These are phyloP conservation scores for Merodon equestris DNA, from an alignment of 2,888 invertebrate genomes.

Conservation along the genomic window DNA sequence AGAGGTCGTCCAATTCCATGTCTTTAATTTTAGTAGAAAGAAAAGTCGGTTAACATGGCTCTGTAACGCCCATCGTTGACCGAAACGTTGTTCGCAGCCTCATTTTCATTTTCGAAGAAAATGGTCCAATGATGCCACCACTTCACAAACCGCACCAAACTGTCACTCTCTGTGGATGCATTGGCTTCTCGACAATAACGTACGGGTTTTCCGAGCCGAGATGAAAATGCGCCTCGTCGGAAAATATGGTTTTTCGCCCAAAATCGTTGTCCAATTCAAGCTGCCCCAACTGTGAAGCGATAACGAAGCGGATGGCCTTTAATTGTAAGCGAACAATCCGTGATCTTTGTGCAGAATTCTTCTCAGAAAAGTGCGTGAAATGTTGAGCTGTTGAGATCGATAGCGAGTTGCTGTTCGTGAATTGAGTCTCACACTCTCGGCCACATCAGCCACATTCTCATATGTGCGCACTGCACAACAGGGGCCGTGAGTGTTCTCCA, in stretches of 20 bases:
- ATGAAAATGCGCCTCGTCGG: not conserved
- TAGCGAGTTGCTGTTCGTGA: too few species aligned
- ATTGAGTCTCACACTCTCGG: too few species aligned
- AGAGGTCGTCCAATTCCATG: not conserved
- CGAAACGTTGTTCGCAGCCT: slow-evolving; percentile 9
- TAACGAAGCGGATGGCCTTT: slow-evolving; percentile 1
- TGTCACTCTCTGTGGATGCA: too few species aligned
- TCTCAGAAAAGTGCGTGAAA: too few species aligned
- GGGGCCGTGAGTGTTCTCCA: too few species aligned
- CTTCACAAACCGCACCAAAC: slow-evolving; percentile 2
- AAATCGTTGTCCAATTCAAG: slow-evolving; percentile 1
- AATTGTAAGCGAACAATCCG: not conserved
- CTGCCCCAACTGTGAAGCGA: not conserved
- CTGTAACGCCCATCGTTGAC: slow-evolving; percentile 5
- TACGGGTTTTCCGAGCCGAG: not conserved
- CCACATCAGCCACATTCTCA: too few species aligned
- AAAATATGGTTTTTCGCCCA: not conserved
- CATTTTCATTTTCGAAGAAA: not conserved
- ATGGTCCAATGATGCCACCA: slow-evolving; percentile 6
- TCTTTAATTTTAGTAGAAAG: not conserved
- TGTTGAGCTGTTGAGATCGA: too few species aligned
- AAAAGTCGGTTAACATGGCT: slow-evolving; percentile 4
- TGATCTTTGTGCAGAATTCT: too few species aligned
- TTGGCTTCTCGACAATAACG: slow-evolving; percentile 4
- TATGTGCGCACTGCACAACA: too few species aligned